Percentiles rank a stretch among this genome's conserved stretches.
phyloP scores from a whole-genome alignment of 2,113 vertebrate species.

The Miniopterus natalensis region DNA sequence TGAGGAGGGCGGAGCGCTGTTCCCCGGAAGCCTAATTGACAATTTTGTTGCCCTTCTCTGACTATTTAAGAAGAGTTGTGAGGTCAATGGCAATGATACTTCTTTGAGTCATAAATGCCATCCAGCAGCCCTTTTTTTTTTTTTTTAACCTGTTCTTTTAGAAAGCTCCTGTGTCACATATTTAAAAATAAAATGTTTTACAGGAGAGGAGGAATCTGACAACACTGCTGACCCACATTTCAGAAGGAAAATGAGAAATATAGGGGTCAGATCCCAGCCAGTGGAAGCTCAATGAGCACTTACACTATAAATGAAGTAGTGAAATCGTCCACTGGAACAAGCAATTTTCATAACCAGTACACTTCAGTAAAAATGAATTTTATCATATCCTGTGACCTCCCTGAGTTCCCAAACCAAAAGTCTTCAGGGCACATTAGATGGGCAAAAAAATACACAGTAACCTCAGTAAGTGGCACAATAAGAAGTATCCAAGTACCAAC shows the following conservation, averaged over 20 bases:
- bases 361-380: conserved; percentile 77
- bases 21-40: conserved; percentile 89
- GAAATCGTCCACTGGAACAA: conserved; percentile 80
- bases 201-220: conserved; percentile 73
- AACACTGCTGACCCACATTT: conserved; percentile 76
- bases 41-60: conserved; percentile 90
- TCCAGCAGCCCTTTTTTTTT: conserved; percentile 78
- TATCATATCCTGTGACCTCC: conserved; percentile 71
- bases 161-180: conserved; percentile 86
- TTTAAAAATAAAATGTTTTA: conserved; percentile 86
- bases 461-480: neutral
- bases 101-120: conserved; percentile 86
- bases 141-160: conserved; percentile 81
- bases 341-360: conserved; percentile 81
- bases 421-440: conserved; percentile 69
- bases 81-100: conserved; percentile 89
- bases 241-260: conserved; percentile 81
- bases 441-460: conserved; percentile 21
- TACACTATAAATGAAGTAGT: conserved; percentile 77
- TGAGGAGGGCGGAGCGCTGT: conserved; percentile 84
- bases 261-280: conserved; percentile 78
- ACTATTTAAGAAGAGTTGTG: conserved; percentile 89
- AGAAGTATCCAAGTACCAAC: neutral
- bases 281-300: conserved; percentile 71
- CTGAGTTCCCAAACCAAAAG: conserved; percentile 70